Evolutionary conservation across 2,797 vertebrate genomes (phyloP), one percentile per base, ranked within the genome.

Genomic region (Lepidocolaptes lacrymiger): DNA sequence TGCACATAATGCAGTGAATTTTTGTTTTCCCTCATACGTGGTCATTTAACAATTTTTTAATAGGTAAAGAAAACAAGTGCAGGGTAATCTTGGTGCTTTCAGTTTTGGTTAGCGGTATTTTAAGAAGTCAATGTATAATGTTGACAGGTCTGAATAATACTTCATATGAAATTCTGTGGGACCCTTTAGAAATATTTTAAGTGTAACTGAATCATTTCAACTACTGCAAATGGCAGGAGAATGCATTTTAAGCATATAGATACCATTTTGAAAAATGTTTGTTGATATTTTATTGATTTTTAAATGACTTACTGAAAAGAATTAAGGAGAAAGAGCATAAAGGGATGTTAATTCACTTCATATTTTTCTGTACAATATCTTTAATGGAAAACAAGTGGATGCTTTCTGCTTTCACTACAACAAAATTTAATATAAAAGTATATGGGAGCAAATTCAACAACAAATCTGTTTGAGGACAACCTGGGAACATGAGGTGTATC

Each of bases 361-460:
- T 9, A 68, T 97, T 97, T 96, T 97, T 94, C 43, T 95, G 77
- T 86, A 93, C 89, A 97, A 85, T 81, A 85, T 63, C 62, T 95
- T 95, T 96, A 91, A 94, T 91, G 74, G 89, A 96, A 97, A 97
- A 97, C 79, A 96, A 97, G 74, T 62, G 74, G 69, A 80, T 59
- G 34, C 54, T 61, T 94, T 88, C 78, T 68, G 46, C 34, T 95
- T 93, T 71, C 97, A 91, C 56, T 77, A 67, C 63, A 96, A 94
- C n/a, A 91, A 91, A 96, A 87, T 69, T 91, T 81, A 90, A 93
- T 87, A 88, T 32, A 85, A 62, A 66, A 49, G 39, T 28, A 6
- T 41, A 66, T 48, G 24, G 24, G 61, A 96, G 58, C 12, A 93
- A 88, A 93, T 46, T 92, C 44, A 78, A 67, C 41, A 52, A 67